Percentiles rank a stretch among this genome's conserved stretches.
Conservation (phyloP, 2,888 invertebrate species). For the Drosophila neoperkinsi region DNA sequence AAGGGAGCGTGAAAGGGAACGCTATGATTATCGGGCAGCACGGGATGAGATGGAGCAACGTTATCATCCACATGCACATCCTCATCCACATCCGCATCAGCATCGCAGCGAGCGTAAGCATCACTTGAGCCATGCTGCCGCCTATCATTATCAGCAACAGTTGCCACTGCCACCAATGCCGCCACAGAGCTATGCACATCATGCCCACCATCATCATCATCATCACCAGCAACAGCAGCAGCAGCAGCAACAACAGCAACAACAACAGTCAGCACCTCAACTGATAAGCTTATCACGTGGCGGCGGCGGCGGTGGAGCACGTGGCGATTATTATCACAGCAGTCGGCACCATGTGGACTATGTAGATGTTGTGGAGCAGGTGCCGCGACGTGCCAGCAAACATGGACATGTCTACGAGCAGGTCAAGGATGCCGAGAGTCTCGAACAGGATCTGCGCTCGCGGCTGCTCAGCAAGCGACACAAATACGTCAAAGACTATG, state of each 20-base stretch:
- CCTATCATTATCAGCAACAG: conserved; percentile 58
- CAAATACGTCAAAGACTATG: conserved; percentile 87
- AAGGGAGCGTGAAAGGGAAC: conserved; percentile 72
- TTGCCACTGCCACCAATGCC: conserved; percentile 54
- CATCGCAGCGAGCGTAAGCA: conserved; percentile 68
- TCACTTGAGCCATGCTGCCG: conserved; percentile 41
- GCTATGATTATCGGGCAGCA: conserved; percentile 78
- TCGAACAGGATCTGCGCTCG: conserved; percentile 91
- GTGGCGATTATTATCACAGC: conserved; percentile 60
- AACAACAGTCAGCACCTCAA: conserved; percentile 30
- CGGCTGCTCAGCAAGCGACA: conserved; percentile 90
- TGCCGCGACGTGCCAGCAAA: conserved; percentile 65
- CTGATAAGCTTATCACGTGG: conserved; percentile 46
- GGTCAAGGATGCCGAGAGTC: conserved; percentile 86
- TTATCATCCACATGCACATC: conserved; percentile 49
- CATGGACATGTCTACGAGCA: conserved; percentile 71
- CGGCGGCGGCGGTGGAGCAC: conserved; percentile 38
- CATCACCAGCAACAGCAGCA: conserved; percentile 55
- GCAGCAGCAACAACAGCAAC: conserved; percentile 30
- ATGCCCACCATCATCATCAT: conserved; percentile 69
- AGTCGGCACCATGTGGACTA: conserved; percentile 71
- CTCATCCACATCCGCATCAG: conserved; percentile 36
- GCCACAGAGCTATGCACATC: conserved; percentile 64
- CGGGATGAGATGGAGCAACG: conserved; percentile 65
- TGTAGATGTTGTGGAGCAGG: conserved; percentile 59